Conservation (phyloP, 2,888 invertebrate genomes). For the Cataglyphis livida region DNA sequence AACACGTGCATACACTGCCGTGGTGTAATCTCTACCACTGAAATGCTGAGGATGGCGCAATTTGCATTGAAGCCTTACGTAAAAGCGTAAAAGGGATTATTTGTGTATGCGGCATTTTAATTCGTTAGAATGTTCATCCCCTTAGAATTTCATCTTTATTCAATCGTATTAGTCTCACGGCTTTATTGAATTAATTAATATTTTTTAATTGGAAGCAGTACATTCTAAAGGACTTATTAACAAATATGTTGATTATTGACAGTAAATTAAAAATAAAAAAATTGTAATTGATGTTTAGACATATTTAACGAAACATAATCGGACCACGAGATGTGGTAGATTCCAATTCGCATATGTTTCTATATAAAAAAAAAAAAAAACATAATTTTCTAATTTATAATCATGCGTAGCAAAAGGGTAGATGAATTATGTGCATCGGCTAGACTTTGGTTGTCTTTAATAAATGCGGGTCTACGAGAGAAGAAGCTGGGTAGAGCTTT, state of each 20-base stretch:
- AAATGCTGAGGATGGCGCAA: conserved; percentile 2
- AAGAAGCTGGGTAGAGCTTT: conserved; percentile 12
- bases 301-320: background rate
- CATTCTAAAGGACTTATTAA: background rate
- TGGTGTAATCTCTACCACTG: conserved; percentile 1
- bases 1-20: conserved; percentile 9
- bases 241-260: background rate
- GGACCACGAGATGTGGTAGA: background rate
- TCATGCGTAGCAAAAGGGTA: background rate
- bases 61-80: conserved; percentile 15
- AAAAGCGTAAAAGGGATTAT: conserved; percentile 13
- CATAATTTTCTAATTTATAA: background rate
- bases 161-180: background rate
- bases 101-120: conserved; percentile 3
- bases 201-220: background rate
- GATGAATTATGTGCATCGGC: conserved; percentile 1
- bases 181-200: background rate
- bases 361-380: background rate
- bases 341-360: background rate
- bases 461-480: conserved; percentile 9
- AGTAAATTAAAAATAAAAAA: background rate
- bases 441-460: background rate
- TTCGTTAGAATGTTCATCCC: background rate
- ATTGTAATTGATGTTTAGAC: background rate
- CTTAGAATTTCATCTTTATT: background rate